Evolutionary conservation across 2,113 vertebrate genomes (phyloP).

Genomic region (Zingel zingel): DNA sequence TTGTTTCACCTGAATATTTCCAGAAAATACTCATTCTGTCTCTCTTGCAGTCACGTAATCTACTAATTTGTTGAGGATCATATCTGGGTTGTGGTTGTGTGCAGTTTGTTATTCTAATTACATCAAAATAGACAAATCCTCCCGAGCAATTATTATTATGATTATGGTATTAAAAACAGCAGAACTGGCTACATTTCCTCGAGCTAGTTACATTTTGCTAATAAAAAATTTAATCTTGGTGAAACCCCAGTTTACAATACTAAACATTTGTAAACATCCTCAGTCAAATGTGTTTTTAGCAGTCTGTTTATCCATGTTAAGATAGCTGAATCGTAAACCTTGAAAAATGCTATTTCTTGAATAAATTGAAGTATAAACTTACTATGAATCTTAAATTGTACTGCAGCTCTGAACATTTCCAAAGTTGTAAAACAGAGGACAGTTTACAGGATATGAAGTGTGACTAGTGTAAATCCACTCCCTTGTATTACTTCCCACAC

Average conservation of each 20-base stretch:
- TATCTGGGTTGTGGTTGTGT: conserved; percentile 19
- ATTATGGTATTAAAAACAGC: conserved; percentile 35
- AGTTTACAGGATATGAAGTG: conserved; percentile 32
- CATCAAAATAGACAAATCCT: conserved; percentile 48
- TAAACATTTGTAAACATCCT: neutral
- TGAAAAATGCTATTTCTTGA: neutral
- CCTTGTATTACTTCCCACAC: conserved; percentile 38
- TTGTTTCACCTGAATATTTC: conserved; percentile 6
- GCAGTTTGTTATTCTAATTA: conserved; percentile 46
- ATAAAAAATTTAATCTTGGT: neutral
- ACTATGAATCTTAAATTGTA: neutral
- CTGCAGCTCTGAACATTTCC: neutral
- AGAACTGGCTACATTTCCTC: conserved; percentile 18
- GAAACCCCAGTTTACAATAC: neutral
- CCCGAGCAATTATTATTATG: conserved; percentile 17
- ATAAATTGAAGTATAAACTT: neutral
- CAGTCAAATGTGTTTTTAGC: neutral
- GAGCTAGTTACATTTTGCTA: conserved; percentile 2
- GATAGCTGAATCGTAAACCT: neutral
- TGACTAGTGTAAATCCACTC: neutral
- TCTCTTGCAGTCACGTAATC: neutral
- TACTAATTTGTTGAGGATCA: conserved; percentile 24
- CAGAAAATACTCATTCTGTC: neutral
- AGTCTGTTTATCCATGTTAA: neutral
- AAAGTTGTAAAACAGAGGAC: neutral